Evolutionary conservation across 1,140 invertebrate species (phyloP).

Genomic region (Bactericera cockerelli): DNA sequence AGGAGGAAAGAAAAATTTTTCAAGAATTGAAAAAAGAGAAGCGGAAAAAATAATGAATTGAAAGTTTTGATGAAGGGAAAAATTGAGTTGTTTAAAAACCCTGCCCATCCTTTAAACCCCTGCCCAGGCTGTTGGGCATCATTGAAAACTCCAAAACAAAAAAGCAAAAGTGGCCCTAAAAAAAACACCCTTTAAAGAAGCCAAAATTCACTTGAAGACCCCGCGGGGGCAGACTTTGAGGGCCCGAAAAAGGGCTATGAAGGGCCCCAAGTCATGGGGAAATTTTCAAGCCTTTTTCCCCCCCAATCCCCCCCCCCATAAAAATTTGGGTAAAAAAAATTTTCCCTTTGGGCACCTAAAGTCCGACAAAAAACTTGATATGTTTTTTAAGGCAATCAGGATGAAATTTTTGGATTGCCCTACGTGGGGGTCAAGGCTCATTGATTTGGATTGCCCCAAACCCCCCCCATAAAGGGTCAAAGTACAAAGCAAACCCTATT

Average conservation of each 20-base stretch:
- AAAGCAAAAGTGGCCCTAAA: constrained; percentile 45
- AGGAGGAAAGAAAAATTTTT: constrained; percentile 75
- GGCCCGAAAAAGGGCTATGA: constrained; percentile 20
- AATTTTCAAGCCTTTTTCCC: constrained; percentile 28
- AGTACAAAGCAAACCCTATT: constrained; percentile 65
- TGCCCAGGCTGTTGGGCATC: constrained; percentile 76
- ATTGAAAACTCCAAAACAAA: constrained; percentile 75
- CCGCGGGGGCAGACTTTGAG: constrained; percentile 30
- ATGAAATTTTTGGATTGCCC: constrained; percentile 88
- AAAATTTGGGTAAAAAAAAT: constrained; percentile 32
- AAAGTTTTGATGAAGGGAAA: constrained; percentile 75
- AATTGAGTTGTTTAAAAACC: constrained; percentile 71
- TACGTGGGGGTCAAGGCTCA: constrained; percentile 69
- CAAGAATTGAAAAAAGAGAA: constrained; percentile 55
- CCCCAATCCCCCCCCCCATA: constrained; percentile 32
- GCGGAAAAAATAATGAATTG: constrained; percentile 51
- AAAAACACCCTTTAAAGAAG: constrained; percentile 67
- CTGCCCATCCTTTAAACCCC: constrained; percentile 93
- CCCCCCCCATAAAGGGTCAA: constrained; percentile 86
- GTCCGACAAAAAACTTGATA: constrained; percentile 85
- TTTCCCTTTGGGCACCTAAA: constrained; percentile 92
- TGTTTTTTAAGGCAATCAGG: constrained; percentile 77
- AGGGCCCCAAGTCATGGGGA: constrained; percentile 32
- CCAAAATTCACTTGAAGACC: constrained; percentile 83
- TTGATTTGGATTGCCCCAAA: constrained; percentile 82